Base-by-base conservation (phyloP, 1,140 invertebrate genomes). In the Ceratoteleas bidentatus region DNA sequence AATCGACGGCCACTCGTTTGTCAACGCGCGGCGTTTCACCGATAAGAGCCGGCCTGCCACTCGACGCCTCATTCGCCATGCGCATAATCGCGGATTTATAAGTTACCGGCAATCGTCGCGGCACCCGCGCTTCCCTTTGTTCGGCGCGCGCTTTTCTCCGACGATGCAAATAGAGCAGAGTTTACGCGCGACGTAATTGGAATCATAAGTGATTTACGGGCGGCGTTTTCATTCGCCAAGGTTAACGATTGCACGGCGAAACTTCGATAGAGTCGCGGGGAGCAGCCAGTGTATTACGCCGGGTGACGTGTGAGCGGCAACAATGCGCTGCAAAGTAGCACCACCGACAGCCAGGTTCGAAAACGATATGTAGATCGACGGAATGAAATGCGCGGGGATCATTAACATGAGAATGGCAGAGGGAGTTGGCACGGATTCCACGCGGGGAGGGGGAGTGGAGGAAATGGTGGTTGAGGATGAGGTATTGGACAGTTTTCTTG, bases 191-290 rank as follows among this genome's bases (percentile, higher is more conserved):
- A 57, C 36, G 53, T 78, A 78, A 68, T 83, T 79, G 65, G 75
- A 76, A 76, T 75, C 57, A 68, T 79, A 83, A 83, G 66, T 83
- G 74, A 79, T 80, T 72, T 75, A 66, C 60, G 57, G 75, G 61
- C 14, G 65, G 66, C 24, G 54, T 69, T 83, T 79, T 83, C 66
- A 73, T 80, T 66, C 70, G 58, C 16, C 66, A 76, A 83, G 75
- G 81, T 57, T 83, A 73, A 79, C 45, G 65, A 74, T 74, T 77
- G 74, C 58, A 43, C 15, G 33, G 52, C 43, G 65, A 78, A 78
- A 79, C 66, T 66, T 74, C 53, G 56, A 78, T 49, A 49, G 50
- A 66, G 74, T 58, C 38, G 53, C 16, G 13, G 43, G 47, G 50
- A 73, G 16, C 34, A 60, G 50, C 64, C 58, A 69, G 69, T 69